Evolutionary conservation across 2,888 invertebrate species (phyloP).

Genomic region (Rhyacophila evoluta): DNA sequence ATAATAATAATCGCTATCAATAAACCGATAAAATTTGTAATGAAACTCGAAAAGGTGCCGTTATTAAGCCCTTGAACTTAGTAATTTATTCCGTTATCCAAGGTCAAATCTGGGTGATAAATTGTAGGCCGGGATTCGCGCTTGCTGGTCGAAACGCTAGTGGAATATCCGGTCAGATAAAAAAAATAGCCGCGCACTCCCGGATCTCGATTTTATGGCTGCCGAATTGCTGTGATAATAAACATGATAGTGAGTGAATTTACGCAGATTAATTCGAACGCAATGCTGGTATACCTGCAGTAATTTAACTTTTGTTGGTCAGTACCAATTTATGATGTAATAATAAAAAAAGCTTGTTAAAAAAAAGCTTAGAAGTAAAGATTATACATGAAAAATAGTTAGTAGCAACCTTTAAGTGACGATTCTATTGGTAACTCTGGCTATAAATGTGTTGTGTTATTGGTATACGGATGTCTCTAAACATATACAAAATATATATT

Average conservation of each 20-base stretch:
- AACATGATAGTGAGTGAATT: not conserved
- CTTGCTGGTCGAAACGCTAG: not conserved
- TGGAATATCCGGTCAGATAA: slow-evolving; percentile 17
- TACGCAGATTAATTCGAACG: not conserved
- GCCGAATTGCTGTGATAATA: not conserved
- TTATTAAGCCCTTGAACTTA: not conserved
- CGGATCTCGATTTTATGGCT: not conserved
- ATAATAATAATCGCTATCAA: not conserved
- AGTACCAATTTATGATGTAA: not conserved
- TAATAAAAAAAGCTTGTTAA: too few species aligned
- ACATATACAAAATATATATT: too few species aligned
- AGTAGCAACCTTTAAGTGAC: too few species aligned
- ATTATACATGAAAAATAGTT: too few species aligned
- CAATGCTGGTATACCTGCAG: not conserved
- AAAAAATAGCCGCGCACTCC: not conserved
- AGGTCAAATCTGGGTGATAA: not conserved
- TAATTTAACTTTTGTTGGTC: not conserved
- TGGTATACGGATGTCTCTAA: too few species aligned
- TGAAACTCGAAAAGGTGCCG: not conserved
- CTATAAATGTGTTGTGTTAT: too few species aligned
- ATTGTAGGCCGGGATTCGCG: not conserved
- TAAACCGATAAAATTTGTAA: not conserved
- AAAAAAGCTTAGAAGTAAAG: too few species aligned
- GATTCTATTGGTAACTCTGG: too few species aligned
- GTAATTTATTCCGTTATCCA: not conserved